Evolutionary conservation across 2,113 vertebrate species (phyloP).

Genomic region (Amphiprion percula): DNA sequence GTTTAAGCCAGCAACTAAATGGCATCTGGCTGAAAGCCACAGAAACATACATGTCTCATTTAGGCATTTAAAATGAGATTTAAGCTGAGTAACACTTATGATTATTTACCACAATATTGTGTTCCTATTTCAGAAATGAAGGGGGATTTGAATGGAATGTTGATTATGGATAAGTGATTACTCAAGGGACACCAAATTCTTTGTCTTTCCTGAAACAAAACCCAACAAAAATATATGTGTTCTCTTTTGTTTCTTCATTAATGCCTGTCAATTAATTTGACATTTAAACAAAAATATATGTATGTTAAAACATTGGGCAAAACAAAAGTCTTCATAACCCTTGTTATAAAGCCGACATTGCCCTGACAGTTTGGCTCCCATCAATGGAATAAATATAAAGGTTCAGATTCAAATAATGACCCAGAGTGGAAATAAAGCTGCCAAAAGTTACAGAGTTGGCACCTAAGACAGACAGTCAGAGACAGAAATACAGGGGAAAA

Average conservation of each 20-base stretch:
- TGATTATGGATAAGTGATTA: background rate
- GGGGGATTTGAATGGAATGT: background rate
- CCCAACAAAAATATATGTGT: too few relatives aligned
- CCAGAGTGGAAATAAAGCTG: conserved; percentile 41
- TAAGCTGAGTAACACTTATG: background rate
- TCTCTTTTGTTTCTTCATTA: background rate
- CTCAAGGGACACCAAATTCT: background rate
- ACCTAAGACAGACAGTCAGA: conserved; percentile 9
- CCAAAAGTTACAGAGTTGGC: conserved; percentile 29
- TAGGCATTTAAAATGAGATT: background rate
- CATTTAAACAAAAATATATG: background rate
- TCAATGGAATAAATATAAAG: conserved; percentile 34
- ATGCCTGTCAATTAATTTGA: background rate
- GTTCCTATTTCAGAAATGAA: background rate
- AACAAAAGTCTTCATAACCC: conserved; percentile 12
- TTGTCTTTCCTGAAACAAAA: background rate
- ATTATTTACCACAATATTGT: background rate
- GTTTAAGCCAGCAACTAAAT: background rate
- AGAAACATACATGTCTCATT: background rate
- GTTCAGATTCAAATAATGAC: conserved; percentile 28
- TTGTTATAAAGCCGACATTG: background rate
- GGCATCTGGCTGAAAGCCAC: background rate
- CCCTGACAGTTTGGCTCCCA: conserved; percentile 29
- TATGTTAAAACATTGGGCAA: background rate
- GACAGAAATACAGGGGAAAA: background rate